phyloP scores from a whole-genome alignment of 2,888 invertebrate genomes.

The Malacosoma neustria region DNA sequence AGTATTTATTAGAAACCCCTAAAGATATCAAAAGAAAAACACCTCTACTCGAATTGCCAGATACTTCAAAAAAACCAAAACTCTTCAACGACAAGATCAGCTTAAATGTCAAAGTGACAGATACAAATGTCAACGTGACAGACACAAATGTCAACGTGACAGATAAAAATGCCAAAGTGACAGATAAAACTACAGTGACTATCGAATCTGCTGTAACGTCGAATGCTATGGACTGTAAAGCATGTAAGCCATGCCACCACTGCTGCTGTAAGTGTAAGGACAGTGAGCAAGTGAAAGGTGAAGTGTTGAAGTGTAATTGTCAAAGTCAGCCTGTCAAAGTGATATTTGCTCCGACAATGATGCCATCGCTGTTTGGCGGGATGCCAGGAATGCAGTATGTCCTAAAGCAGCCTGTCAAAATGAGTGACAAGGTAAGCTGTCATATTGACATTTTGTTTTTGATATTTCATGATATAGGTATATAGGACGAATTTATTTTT shows the following conservation, averaged over 20 bases:
- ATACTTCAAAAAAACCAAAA: slow-evolving; percentile 47
- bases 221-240: slow-evolving; percentile 8
- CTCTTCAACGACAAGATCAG: slow-evolving; percentile 18
- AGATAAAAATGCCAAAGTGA: slow-evolving; percentile 21
- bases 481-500: too few relatives aligned
- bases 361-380: slow-evolving; percentile 48
- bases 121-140: slow-evolving; percentile 5
- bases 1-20: slow-evolving; percentile 53
- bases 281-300: slow-evolving; percentile 6
- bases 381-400: slow-evolving; percentile 49
- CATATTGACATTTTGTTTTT: too few relatives aligned
- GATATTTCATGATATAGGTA: too few relatives aligned
- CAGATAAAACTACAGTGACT: slow-evolving; percentile 22
- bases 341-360: slow-evolving; percentile 59
- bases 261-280: slow-evolving; percentile 28
- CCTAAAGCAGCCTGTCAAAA: slow-evolving; percentile 34
- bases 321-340: slow-evolving; percentile 45
- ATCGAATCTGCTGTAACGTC: slow-evolving; percentile 5
- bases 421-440: slow-evolving; percentile 41
- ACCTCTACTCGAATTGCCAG: slow-evolving; percentile 49
- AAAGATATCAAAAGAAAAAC: slow-evolving; percentile 47
- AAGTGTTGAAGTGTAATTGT: slow-evolving; percentile 21
- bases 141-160: slow-evolving; percentile 6
- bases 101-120: slow-evolving; percentile 7
- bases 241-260: slow-evolving; percentile 24